Evolutionary conservation across 2,113 vertebrate genomes (phyloP).

Genomic region (Scomber japonicus): DNA sequence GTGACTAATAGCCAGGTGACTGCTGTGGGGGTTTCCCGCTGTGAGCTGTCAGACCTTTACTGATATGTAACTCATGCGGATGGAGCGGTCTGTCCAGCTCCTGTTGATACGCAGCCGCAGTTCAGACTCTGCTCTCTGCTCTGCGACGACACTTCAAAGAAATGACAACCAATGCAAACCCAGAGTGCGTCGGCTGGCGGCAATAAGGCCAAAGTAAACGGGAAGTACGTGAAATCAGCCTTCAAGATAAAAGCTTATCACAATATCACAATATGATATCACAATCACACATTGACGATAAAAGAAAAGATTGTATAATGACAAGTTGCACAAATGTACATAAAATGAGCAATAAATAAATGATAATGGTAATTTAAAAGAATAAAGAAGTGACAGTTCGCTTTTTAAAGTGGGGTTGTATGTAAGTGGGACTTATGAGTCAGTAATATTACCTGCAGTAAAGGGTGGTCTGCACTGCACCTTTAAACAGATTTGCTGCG

Average conservation of each 20-base stretch:
- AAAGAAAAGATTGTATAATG: too few relatives aligned
- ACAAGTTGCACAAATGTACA: too few relatives aligned
- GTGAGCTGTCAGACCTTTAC: constrained; percentile 17
- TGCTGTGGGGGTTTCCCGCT: constrained; percentile 65
- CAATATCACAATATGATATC: too few relatives aligned
- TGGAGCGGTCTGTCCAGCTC: fast-evolving
- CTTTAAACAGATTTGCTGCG: too few relatives aligned
- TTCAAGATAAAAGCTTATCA: constrained; percentile 35
- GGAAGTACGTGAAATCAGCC: fast-evolving
- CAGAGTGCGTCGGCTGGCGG: fast-evolving
- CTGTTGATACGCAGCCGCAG: not conserved
- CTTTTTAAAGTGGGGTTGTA: too few relatives aligned
- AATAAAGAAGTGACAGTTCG: too few relatives aligned
- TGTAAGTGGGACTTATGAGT: too few relatives aligned
- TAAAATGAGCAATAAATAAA: too few relatives aligned
- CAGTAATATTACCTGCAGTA: too few relatives aligned
- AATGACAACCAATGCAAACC: not conserved
- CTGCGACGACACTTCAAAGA: constrained; percentile 60
- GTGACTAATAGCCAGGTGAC: constrained; percentile 53
- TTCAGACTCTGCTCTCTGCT: not conserved
- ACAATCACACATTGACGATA: too few relatives aligned
- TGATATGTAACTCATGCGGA: constrained; percentile 18
- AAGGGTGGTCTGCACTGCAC: too few relatives aligned
- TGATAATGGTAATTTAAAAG: too few relatives aligned
- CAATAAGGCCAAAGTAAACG: not conserved